These are phyloP conservation scores for Chamaea fasciata DNA, from an alignment of 2,113 vertebrate genomes.

Conservation along the genomic window DNA sequence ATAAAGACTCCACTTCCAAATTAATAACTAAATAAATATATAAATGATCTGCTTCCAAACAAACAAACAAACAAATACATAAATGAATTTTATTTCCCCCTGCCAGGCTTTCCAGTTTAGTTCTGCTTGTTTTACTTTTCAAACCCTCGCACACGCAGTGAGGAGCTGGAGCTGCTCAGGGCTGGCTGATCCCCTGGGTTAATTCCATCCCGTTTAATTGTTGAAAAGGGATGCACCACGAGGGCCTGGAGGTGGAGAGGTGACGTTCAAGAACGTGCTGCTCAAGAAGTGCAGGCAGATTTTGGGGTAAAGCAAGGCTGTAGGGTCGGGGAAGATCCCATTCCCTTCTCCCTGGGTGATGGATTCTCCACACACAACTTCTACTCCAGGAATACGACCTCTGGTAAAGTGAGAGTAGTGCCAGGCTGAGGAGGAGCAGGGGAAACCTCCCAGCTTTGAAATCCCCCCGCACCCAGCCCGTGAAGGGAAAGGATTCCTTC, in stretches of 20 bases:
- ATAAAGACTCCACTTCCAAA: not conserved
- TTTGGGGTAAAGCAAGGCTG: not conserved
- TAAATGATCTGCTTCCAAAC: not conserved
- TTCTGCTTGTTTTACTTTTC: slow-evolving; percentile 27
- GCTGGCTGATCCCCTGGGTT: not conserved
- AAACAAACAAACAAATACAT: not conserved
- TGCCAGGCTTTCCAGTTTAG: not conserved
- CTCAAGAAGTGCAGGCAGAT: not conserved
- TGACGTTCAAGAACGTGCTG: not conserved
- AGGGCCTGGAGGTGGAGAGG: not conserved
- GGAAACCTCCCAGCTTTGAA: not conserved
- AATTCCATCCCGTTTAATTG: not conserved
- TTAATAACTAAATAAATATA: not conserved
- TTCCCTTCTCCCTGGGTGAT: not conserved
- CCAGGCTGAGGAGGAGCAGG: not conserved
- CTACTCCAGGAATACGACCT: not conserved
- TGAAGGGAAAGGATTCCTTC: not conserved
- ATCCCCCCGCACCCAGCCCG: not conserved
- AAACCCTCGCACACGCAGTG: not conserved
- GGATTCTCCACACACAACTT: not conserved
- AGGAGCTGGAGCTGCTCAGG: not conserved
- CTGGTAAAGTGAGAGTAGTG: not conserved
- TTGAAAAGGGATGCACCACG: not conserved
- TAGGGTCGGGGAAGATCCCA: not conserved
- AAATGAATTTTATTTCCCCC: not conserved